Percentiles rank a stretch among this genome's conserved stretches.
phyloP scores from a whole-genome alignment of 2,888 invertebrate species.

The Troides oblongomaculatus region DNA sequence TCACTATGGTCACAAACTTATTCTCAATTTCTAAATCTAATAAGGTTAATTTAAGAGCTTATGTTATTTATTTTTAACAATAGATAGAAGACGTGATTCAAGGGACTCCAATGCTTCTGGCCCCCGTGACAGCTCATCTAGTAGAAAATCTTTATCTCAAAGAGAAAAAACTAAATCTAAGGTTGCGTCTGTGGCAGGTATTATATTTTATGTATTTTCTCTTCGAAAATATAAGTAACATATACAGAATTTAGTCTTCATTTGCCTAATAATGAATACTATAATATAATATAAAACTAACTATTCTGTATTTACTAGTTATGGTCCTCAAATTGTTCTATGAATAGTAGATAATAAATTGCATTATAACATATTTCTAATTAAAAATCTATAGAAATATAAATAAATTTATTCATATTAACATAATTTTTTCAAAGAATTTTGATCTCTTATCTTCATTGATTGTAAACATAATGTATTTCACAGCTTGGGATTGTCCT shows the following conservation, averaged over 20 bases:
- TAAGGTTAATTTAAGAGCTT: neutral
- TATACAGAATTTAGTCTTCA: too few relatives aligned
- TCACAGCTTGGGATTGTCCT: conserved; percentile 63
- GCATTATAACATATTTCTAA: too few relatives aligned
- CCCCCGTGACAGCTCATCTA: conserved; percentile 61
- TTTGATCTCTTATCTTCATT: neutral
- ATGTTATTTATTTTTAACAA: conserved; percentile 22
- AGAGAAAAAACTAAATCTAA: conserved; percentile 62
- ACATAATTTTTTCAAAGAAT: too few relatives aligned
- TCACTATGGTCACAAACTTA: too few relatives aligned
- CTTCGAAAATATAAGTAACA: too few relatives aligned
- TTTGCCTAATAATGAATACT: too few relatives aligned
- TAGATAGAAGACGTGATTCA: conserved; percentile 72
- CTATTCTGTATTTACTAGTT: too few relatives aligned
- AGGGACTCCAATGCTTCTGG: conserved; percentile 75
- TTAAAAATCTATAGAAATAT: too few relatives aligned
- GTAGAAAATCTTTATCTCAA: conserved; percentile 64
- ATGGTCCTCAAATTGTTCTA: too few relatives aligned
- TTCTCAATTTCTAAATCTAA: neutral
- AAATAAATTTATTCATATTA: too few relatives aligned
- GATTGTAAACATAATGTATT: neutral
- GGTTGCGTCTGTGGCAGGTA: conserved; percentile 52
- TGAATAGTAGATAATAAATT: too few relatives aligned
- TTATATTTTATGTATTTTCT: conserved; percentile 3
- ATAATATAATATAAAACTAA: too few relatives aligned